Evolutionary conservation across 2,113 vertebrate species (phyloP), one percentile per base, ranked within the genome.

Genomic region (Polypterus senegalus): DNA sequence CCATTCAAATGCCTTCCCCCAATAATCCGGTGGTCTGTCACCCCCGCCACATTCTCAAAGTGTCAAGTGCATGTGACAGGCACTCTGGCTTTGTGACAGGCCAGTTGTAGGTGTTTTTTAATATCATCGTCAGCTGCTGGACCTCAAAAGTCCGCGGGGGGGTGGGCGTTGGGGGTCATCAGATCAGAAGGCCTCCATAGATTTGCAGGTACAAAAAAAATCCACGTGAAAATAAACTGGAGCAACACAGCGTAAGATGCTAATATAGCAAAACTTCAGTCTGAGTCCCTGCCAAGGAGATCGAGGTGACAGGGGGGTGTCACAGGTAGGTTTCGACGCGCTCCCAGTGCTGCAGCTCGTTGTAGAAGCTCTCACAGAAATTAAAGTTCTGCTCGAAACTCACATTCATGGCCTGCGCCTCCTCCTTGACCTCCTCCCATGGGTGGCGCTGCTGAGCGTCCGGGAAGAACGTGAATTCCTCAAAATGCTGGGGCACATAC

Each of bases 221-320:
- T 27, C 27, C 27, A 27, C 27, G 27, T 27, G 27, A 27, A 27
- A 27, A 27, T 27, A 27, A 27, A 27, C 27, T 27, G 27, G 27
- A 27, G 27, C 27, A 27, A 27, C 27, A 27, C 27, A 27, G 27
- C 27, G 27, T 27, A 71, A 51, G 70, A 81, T 85, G 85, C 83
- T 88, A 84, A 88, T 80, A 77, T 86, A 86, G 86, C 84, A 86
- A 82, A 86, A 75, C 77, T 80, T 71, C 71, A 64, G 72, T 76
- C 75, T 65, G 60, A 61, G 71, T 74, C 61, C 47, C 27, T 62
- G 61, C 73, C 60, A 51, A 63, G 67, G 61, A 64, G 63, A 63
- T 56, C 63, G 46, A n/a, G 47, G 51, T 11, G 56, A 7, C 8
- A 3, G 49, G 71, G 59, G 63, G 48, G 61, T 64, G 70, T 90